phyloP scores from a whole-genome alignment of 1,140 invertebrate species.

The Meloidogyne chitwoodi region DNA sequence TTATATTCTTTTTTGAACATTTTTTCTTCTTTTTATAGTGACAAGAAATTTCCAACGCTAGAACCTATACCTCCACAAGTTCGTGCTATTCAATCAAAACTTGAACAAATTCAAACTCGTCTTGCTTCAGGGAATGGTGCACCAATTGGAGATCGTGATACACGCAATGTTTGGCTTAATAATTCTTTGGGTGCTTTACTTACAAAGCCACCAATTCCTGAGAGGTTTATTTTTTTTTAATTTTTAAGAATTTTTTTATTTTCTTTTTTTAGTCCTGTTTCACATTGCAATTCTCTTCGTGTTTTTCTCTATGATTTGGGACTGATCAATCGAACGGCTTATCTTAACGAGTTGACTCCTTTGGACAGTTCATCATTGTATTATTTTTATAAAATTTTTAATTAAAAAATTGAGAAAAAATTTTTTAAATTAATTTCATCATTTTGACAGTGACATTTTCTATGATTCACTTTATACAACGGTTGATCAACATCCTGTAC shows the following conservation, averaged over 20 bases:
- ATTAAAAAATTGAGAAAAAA: neutral
- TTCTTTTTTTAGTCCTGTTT: conserved; percentile 32
- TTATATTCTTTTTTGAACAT: no score
- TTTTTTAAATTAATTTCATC: neutral
- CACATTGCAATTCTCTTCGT: conserved; percentile 50
- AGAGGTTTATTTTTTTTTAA: conserved; percentile 26
- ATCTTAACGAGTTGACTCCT: conserved; percentile 39
- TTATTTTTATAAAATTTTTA: neutral
- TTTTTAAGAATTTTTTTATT: neutral
- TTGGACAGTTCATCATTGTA: conserved; percentile 40
- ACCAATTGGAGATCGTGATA: conserved; percentile 33
- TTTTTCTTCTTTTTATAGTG: conserved; percentile 64
- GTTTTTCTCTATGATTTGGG: conserved; percentile 58
- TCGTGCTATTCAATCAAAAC: conserved; percentile 63
- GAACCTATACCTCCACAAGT: conserved; percentile 69
- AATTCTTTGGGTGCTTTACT: conserved; percentile 38
- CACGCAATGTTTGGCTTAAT: conserved; percentile 46
- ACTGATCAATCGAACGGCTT: conserved; percentile 40
- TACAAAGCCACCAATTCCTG: conserved; percentile 35
- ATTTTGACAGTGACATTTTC: conserved; percentile 42
- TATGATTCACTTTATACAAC: conserved; percentile 44
- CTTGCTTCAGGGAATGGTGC: conserved; percentile 53
- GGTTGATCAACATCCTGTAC: conserved; percentile 47
- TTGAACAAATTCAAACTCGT: conserved; percentile 60
- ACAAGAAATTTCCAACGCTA: conserved; percentile 75